Percentiles rank a stretch among this genome's conserved stretches.
phyloP scores from a whole-genome alignment of 2,888 invertebrate species.

The Tethea ocularis region DNA sequence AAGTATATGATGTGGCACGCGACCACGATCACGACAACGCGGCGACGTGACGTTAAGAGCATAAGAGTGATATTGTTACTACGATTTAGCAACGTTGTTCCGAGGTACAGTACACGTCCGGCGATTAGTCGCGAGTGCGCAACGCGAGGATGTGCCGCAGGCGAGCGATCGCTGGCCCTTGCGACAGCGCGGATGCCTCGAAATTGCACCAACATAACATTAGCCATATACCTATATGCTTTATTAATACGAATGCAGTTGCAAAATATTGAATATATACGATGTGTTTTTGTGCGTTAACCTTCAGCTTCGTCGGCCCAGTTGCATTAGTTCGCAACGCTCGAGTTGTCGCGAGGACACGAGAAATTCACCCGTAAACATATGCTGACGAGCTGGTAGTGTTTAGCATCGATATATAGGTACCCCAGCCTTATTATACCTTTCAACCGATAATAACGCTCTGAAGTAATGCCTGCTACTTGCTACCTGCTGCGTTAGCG shows the following conservation, averaged over 20 bases:
- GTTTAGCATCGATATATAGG: constrained; percentile 23
- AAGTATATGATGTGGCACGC: constrained; percentile 12
- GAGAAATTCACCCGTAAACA: constrained; percentile 51
- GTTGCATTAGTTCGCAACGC: constrained; percentile 77
- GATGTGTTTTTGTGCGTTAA: constrained; percentile 73
- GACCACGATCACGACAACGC: constrained; percentile 24
- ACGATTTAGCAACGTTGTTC: constrained; percentile 70
- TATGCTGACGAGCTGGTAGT: constrained; percentile 18
- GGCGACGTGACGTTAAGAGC: neutral
- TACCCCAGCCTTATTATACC: constrained; percentile 29
- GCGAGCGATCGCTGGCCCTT: constrained; percentile 60
- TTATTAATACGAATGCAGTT: constrained; percentile 79
- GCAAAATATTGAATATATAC: constrained; percentile 75
- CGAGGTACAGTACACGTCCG: constrained; percentile 74
- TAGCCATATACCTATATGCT: constrained; percentile 62
- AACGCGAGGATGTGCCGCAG: constrained; percentile 74
- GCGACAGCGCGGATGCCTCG: constrained; percentile 80
- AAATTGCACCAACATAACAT: constrained; percentile 70
- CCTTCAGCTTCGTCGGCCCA: constrained; percentile 75
- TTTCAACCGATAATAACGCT: constrained; percentile 23
- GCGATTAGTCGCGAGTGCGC: constrained; percentile 74
- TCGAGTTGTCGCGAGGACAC: constrained; percentile 74
- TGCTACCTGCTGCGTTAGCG: neutral
- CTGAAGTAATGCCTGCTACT: neutral
- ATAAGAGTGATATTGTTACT: constrained; percentile 39